Conservation (phyloP, 2,888 invertebrate species). For the Autographa pulchrina region DNA sequence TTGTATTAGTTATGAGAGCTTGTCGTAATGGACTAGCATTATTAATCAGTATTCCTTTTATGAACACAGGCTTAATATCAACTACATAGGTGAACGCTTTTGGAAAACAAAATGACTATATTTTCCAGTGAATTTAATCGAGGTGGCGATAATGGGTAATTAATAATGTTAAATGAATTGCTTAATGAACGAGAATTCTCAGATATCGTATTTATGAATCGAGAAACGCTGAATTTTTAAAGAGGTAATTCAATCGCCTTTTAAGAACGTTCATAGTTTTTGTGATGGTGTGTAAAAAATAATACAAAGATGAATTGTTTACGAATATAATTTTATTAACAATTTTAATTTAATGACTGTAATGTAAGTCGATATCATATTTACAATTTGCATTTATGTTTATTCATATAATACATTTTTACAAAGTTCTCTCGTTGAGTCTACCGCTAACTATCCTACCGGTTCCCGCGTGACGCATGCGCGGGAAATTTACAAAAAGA, state of each 20-base stretch:
- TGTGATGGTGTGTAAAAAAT: conserved; percentile 47
- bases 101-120: conserved; percentile 22
- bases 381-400: conserved; percentile 83
- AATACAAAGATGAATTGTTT: conserved; percentile 83
- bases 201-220: neutral
- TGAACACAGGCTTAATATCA: conserved; percentile 24
- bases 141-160: conserved; percentile 16
- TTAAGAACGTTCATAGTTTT: neutral
- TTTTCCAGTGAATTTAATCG: conserved; percentile 16
- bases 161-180: conserved; percentile 5
- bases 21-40: conserved; percentile 15
- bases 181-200: neutral
- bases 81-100: conserved; percentile 20
- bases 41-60: conserved; percentile 28
- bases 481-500: conserved; percentile 63
- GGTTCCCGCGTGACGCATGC: conserved; percentile 43
- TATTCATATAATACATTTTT: conserved; percentile 85
- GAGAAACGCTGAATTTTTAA: neutral
- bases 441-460: conserved; percentile 62
- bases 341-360: conserved; percentile 89
- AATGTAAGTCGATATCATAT: conserved; percentile 88
- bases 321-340: conserved; percentile 90
- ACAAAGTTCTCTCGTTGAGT: conserved; percentile 80
- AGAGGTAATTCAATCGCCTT: neutral
- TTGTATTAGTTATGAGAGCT: conserved; percentile 11